These are phyloP conservation scores for Hipparchia sbordonii DNA, from an alignment of 2,888 invertebrate species.

Conservation along the genomic window DNA sequence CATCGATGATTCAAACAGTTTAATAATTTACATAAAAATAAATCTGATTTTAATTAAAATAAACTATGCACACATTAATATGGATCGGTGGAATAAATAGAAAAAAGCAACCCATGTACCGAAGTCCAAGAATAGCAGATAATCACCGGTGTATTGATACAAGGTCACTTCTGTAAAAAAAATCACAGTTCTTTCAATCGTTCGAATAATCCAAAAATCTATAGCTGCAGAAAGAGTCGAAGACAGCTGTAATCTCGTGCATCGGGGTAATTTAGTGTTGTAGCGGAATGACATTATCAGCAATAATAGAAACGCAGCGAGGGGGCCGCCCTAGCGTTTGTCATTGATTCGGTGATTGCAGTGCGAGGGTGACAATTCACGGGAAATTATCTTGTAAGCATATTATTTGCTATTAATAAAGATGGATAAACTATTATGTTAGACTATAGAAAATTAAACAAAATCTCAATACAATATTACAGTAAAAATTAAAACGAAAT, in stretches of 20 bases:
- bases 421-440: not conserved
- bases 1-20: too few relatives aligned
- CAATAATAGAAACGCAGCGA: conserved; percentile 59
- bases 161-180: too few relatives aligned
- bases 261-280: conserved; percentile 55
- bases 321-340: conserved; percentile 57
- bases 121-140: too few relatives aligned
- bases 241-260: conserved; percentile 53
- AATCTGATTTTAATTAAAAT: too few relatives aligned
- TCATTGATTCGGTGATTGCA: conserved; percentile 66
- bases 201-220: not conserved
- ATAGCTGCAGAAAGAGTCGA: conserved; percentile 27
- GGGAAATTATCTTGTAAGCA: conserved; percentile 6
- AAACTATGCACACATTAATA: too few relatives aligned
- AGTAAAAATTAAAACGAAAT: too few relatives aligned
- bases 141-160: too few relatives aligned
- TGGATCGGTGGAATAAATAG: too few relatives aligned
- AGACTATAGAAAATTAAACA: not conserved
- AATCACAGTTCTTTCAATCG: not conserved
- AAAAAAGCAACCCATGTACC: too few relatives aligned
- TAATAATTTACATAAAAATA: too few relatives aligned
- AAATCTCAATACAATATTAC: not conserved
- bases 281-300: conserved; percentile 62
- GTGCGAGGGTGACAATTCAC: conserved; percentile 53
- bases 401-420: not conserved